Base-by-base conservation (phyloP, 2,888 invertebrate species). In the Empis livida region DNA sequence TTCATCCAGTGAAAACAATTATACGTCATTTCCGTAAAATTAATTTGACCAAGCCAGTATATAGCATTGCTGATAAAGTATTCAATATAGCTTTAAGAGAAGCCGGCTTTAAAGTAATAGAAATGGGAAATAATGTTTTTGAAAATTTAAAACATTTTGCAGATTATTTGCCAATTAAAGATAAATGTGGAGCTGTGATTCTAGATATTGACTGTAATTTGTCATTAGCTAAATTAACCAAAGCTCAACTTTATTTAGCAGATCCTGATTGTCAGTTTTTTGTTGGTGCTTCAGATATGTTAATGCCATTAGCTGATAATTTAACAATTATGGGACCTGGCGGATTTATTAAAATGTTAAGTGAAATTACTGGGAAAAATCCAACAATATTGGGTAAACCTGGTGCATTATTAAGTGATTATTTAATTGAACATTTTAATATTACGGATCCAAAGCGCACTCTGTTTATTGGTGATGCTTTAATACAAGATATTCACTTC, bases 391-490 rank as follows among this genome's bases (percentile, higher is more conserved):
- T 72, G 50, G 71, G 68, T 1, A 75, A 75, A 56, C 75, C 75
- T 1, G 65, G 71, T 15, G 50, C 59, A 23, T 42, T 59, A 10
- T 49, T 73, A 27, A 65, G 62, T 11, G 57, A 65, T 13, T 63
- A 64, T 51, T 50, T 72, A 1, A 54, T 63, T 5, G 57, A 67
- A 8, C 54, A 57, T 46, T 71, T 57, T 47, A 49, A 61, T 5
- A 59, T 87, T 30, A 64, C 64, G 0, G 73, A 83, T 53, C 78
- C 86, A 0, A 70, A 73, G 40, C 72, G 82, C 53, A 81, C 84
- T 1, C 66, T 92, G 10, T 89, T 91, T 73, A 79, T 91, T 57
- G 91, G 91, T 38, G 91, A 91, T 63, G 79, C 83, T 79, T 74
- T 84, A 41, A 79, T 80, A 49, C 86, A 88, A 59, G 91, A 91